Evolutionary conservation across 2,797 vertebrate genomes (phyloP).

Genomic region (Amblyopsis hoosieri): DNA sequence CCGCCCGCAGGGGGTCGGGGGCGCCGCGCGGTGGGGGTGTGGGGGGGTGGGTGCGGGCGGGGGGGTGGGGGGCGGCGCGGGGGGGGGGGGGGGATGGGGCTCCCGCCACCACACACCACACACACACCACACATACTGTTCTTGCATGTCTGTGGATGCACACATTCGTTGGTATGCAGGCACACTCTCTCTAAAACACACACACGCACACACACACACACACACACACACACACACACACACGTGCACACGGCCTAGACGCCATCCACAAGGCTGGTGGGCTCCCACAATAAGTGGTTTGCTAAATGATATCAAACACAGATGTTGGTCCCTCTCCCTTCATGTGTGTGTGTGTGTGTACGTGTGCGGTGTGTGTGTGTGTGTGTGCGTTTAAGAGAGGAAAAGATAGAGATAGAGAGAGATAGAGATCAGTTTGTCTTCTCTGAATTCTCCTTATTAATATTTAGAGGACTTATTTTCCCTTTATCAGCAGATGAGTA

Average conservation of each 20-base stretch:
- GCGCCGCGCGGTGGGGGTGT: too few relatives aligned
- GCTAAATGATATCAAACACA: conserved; percentile 79
- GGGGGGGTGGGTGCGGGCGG: too few relatives aligned
- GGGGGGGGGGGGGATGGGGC: conserved; percentile 36
- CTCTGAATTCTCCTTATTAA: too few relatives aligned
- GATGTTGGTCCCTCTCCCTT: conserved; percentile 73
- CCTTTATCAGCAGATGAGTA: too few relatives aligned
- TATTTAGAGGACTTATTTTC: too few relatives aligned
- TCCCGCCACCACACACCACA: conserved; percentile 64
- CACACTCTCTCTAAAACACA: conserved; percentile 2
- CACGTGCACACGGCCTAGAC: conserved; percentile 44
- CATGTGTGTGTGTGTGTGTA: conserved; percentile 42
- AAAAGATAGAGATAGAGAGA: background rate
- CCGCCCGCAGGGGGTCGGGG: too few relatives aligned
- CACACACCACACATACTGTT: conserved; percentile 64
- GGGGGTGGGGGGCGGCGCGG: too few relatives aligned
- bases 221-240: conserved; percentile 19
- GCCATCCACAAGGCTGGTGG: conserved; percentile 71
- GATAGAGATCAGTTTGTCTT: too few relatives aligned
- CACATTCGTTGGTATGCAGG: conserved; percentile 64
- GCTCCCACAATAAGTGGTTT: conserved; percentile 77
- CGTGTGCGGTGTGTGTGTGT: conserved; percentile 6
- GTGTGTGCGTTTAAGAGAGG: background rate
- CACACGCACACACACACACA: conserved; percentile 18
- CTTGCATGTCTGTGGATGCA: conserved; percentile 77